A percentile compares a stretch with the other conserved stretches of the same genome.
phyloP scores from a whole-genome alignment of 2,888 invertebrate species.

The Heterodera filipjevi region DNA sequence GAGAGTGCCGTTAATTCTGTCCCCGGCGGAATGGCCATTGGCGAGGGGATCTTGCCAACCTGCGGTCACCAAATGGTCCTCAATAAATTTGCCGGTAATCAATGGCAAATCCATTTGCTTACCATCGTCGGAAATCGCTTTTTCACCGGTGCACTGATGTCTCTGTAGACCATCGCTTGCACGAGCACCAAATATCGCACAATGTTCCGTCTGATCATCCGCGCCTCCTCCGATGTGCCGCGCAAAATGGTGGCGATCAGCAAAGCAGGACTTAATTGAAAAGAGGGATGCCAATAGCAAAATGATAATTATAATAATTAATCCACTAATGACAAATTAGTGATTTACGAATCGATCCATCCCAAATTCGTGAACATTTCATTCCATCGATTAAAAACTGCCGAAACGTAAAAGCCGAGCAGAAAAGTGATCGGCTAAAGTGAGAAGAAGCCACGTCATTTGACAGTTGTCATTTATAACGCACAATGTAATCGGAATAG shows the following conservation, averaged over 20 bases:
- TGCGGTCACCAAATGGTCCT: slow-evolving; percentile 51
- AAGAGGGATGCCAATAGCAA: too few species aligned
- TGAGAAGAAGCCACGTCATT: neutral
- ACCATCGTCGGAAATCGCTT: slow-evolving; percentile 60
- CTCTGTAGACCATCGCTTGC: slow-evolving; percentile 54
- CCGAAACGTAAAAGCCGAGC: slow-evolving; percentile 62
- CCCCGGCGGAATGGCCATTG: neutral
- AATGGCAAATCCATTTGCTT: neutral
- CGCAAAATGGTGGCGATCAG: slow-evolving; percentile 52
- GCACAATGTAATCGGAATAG: slow-evolving; percentile 56
- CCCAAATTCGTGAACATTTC: slow-evolving; percentile 61
- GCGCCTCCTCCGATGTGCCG: slow-evolving; percentile 50
- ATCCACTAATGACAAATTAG: too few species aligned
- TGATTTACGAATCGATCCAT: slow-evolving; percentile 60
- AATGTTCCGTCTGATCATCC: slow-evolving; percentile 54
- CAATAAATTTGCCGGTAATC: neutral
- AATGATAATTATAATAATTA: too few species aligned
- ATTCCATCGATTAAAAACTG: slow-evolving; percentile 50
- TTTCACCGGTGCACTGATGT: slow-evolving; percentile 56
- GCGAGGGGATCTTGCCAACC: slow-evolving; percentile 34
- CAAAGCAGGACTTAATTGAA: slow-evolving; percentile 52
- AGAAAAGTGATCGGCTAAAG: slow-evolving; percentile 50
- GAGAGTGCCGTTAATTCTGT: neutral
- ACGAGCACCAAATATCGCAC: slow-evolving; percentile 57
- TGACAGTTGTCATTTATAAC: slow-evolving; percentile 15